Evolutionary conservation across 1,140 invertebrate species (phyloP).

Genomic region (Uloborus diversus): DNA sequence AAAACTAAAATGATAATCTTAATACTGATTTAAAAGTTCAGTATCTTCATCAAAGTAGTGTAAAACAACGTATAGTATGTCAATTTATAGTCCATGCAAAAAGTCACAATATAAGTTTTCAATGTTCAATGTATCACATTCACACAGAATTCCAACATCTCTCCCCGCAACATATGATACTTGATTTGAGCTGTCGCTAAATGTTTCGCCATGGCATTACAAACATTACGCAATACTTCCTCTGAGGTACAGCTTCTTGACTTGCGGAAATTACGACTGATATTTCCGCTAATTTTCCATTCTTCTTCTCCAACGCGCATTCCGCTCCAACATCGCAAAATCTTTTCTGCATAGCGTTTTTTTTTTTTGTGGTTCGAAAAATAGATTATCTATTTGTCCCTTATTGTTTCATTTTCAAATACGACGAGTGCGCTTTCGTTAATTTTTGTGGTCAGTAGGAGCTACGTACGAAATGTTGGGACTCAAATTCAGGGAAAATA

Average conservation of each 20-base stretch:
- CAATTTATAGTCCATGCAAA: neutral
- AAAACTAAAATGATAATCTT: neutral
- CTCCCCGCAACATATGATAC: neutral
- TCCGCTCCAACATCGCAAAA: too few relatives aligned
- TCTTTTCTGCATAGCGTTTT: too few relatives aligned
- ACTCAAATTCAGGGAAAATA: too few relatives aligned
- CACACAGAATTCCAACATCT: neutral
- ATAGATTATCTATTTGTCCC: too few relatives aligned
- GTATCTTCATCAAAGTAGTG: neutral
- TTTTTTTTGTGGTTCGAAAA: too few relatives aligned
- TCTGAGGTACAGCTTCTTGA: neutral
- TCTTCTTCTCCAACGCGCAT: neutral
- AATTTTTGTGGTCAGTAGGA: too few relatives aligned
- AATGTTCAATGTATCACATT: neutral
- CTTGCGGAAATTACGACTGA: neutral
- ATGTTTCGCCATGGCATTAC: neutral
- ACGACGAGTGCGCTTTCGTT: too few relatives aligned
- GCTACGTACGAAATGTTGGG: too few relatives aligned
- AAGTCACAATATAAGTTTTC: neutral
- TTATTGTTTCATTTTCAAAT: too few relatives aligned
- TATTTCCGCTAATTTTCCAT: neutral
- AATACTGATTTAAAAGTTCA: neutral
- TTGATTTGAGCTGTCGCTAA: neutral
- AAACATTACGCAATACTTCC: constrained; percentile 32
- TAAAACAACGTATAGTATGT: neutral